A percentile compares a stretch with the other conserved stretches of the same genome.
phyloP scores from a whole-genome alignment of 2,888 invertebrate genomes.

The Diaphora mendica region DNA sequence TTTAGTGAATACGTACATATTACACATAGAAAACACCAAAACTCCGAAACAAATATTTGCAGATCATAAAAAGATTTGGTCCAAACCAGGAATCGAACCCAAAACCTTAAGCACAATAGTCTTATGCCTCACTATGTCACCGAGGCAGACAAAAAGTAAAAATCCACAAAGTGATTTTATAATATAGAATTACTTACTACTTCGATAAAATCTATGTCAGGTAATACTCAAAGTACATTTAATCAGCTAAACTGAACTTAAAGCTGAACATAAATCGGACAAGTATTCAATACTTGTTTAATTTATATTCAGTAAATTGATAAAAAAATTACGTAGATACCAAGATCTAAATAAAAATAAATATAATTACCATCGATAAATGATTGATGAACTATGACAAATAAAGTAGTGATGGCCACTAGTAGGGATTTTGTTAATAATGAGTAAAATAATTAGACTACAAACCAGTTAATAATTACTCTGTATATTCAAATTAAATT shows the following conservation, averaged over 20 bases:
- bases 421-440: neutral
- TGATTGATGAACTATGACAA: neutral
- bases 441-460: neutral
- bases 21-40: too few species aligned
- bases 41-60: too few species aligned
- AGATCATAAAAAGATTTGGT: too few species aligned
- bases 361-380: neutral
- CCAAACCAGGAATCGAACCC: too few species aligned
- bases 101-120: too few species aligned
- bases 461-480: neutral
- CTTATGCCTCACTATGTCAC: too few species aligned
- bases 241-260: neutral
- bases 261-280: too few species aligned
- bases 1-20: too few species aligned
- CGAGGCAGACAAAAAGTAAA: too few species aligned
- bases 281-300: too few species aligned
- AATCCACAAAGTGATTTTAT: too few species aligned
- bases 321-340: neutral
- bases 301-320: neutral
- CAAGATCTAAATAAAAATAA: neutral
- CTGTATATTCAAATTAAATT: neutral
- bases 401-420: neutral
- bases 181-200: too few species aligned
- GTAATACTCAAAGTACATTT: neutral
- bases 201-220: neutral